Evolutionary conservation across 1,140 invertebrate genomes (phyloP).

Genomic region (Zaprionus vittiger): DNA sequence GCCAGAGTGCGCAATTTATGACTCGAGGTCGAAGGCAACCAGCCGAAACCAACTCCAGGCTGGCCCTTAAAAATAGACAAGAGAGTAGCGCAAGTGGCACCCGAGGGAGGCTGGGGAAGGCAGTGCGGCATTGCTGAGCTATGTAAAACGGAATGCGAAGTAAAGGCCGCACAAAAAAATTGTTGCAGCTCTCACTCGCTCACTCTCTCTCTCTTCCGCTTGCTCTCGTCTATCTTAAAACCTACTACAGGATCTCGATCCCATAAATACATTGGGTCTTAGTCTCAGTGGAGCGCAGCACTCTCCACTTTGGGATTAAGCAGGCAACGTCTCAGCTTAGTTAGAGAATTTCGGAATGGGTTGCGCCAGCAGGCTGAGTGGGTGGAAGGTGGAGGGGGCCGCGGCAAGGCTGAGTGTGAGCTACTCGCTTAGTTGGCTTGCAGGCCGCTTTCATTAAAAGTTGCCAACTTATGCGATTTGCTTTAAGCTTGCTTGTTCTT

Average conservation of each 20-base stretch:
- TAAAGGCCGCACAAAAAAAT: constrained; percentile 15
- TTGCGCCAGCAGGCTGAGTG: constrained; percentile 4
- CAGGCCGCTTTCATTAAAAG: constrained; percentile 64
- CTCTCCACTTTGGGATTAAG: constrained; percentile 70
- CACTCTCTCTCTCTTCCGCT: neutral
- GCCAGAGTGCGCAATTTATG: constrained; percentile 81
- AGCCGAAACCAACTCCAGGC: constrained; percentile 29
- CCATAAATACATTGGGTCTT: constrained; percentile 53
- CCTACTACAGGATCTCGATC: constrained; percentile 18
- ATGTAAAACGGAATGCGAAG: constrained; percentile 39
- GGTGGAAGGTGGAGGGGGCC: neutral
- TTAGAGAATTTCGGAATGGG: constrained; percentile 62
- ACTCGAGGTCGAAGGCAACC: constrained; percentile 62
- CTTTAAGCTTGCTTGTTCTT: constrained; percentile 57
- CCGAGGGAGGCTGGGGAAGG: neutral
- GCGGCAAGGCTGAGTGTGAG: neutral
- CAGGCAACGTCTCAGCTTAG: constrained; percentile 69
- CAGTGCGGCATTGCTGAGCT: neutral
- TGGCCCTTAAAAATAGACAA: constrained; percentile 65
- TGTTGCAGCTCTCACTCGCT: constrained; percentile 21
- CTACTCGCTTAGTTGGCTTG: constrained; percentile 10
- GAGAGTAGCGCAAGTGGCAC: constrained; percentile 1
- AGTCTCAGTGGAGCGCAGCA: constrained; percentile 32
- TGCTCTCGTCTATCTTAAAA: constrained; percentile 10
- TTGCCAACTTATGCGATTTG: constrained; percentile 76